Percentiles rank a stretch among this genome's conserved stretches.
Conservation (phyloP, 2,797 vertebrate genomes). For the Rhyacichthys aspro region DNA sequence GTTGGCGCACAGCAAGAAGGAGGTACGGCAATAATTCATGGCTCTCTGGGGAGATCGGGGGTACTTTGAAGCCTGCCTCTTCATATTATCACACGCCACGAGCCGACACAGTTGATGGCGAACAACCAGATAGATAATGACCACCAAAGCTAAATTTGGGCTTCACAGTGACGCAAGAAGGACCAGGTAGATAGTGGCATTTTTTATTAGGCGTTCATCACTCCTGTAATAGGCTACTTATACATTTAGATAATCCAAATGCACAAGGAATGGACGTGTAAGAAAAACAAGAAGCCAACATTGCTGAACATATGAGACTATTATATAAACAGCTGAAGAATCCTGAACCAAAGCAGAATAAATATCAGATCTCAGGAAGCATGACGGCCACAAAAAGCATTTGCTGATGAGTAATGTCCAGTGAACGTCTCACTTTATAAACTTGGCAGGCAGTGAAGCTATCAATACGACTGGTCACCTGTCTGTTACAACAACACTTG, state of each 20-base stretch:
- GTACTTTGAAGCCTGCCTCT: constrained; percentile 63
- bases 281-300: not conserved
- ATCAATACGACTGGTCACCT: too few relatives aligned
- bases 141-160: not conserved
- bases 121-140: constrained; percentile 38
- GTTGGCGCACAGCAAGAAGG: constrained; percentile 27
- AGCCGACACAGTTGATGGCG: constrained; percentile 24
- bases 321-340: too few relatives aligned
- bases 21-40: constrained; percentile 67
- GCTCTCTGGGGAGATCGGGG: constrained; percentile 53
- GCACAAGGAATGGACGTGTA: too few relatives aligned
- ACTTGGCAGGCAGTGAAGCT: too few relatives aligned
- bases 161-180: not conserved
- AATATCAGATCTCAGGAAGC: too few relatives aligned
- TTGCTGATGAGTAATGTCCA: too few relatives aligned
- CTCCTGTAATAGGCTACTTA: not conserved
- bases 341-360: too few relatives aligned
- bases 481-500: too few relatives aligned
- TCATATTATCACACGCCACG: constrained; percentile 44
- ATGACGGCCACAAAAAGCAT: too few relatives aligned
- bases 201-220: constrained; percentile 6
- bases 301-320: not conserved
- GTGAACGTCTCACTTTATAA: too few relatives aligned
- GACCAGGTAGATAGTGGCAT: constrained; percentile 7
- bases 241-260: not conserved